phyloP scores from a whole-genome alignment of 2,113 vertebrate species.

The Aspidoscelis tigris region DNA sequence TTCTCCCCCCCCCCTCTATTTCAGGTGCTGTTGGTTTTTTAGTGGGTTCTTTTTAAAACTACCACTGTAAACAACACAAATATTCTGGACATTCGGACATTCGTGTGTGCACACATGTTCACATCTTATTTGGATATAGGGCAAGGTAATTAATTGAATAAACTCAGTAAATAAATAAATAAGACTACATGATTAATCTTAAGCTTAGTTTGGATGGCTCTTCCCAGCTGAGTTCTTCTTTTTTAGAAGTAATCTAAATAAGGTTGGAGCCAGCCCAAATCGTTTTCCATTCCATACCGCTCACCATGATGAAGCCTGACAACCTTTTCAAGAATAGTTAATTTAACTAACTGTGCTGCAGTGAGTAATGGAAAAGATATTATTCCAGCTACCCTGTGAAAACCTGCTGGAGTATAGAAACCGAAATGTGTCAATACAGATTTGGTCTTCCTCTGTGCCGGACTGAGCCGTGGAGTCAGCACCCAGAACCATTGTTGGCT shows the following conservation, averaged over 20 bases:
- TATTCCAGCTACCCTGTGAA: background rate
- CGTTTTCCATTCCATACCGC: background rate
- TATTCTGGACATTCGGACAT: too few relatives aligned
- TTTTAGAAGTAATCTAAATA: background rate
- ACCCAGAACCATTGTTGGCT: background rate
- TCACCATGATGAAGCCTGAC: background rate
- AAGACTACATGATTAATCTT: background rate
- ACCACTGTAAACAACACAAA: too few relatives aligned
- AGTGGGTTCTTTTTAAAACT: background rate
- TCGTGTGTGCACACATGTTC: too few relatives aligned
- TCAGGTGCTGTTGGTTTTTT: background rate
- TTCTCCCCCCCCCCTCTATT: too few relatives aligned
- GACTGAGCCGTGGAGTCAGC: background rate
- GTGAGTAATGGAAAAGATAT: too few relatives aligned
- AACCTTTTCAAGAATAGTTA: background rate
- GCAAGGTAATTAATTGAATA: too few relatives aligned
- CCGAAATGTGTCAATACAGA: background rate
- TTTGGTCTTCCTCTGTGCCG: background rate
- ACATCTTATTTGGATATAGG: too few relatives aligned
- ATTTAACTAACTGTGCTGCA: background rate
- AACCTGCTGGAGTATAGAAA: background rate
- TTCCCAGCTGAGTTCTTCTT: background rate
- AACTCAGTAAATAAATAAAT: background rate
- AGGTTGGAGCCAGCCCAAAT: background rate
- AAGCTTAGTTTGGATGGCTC: background rate